Evolutionary conservation across 2,113 vertebrate genomes (phyloP).

Genomic region (Sakesphorus luctuosus): DNA sequence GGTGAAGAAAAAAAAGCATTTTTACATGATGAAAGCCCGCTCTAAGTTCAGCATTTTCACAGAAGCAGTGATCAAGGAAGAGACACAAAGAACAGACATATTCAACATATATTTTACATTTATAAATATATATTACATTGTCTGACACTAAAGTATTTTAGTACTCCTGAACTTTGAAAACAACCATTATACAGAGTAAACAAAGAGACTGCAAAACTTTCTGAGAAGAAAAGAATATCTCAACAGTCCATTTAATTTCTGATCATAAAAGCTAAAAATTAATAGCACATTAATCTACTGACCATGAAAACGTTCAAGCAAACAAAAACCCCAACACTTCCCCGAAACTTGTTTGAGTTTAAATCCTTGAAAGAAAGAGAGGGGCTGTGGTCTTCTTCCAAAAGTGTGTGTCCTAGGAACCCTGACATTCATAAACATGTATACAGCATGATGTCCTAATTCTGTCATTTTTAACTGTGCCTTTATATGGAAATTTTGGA

Average conservation of each 20-base stretch:
- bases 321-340: neutral
- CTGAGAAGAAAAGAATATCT: neutral
- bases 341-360: neutral
- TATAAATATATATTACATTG: neutral
- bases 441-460: neutral
- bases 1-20: neutral
- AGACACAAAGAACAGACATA: neutral
- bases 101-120: neutral
- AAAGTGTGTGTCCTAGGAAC: neutral
- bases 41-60: constrained; percentile 19
- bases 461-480: neutral
- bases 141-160: neutral
- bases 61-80: neutral
- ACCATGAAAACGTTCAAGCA: neutral
- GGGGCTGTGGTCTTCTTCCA: neutral
- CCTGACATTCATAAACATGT: neutral
- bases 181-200: neutral
- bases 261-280: neutral
- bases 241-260: neutral
- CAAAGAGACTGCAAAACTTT: neutral
- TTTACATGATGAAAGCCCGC: neutral
- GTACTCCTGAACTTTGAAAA: neutral
- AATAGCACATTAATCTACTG: neutral
- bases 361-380: neutral
- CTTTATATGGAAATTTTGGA: neutral